Evolutionary conservation across 2,113 vertebrate species (phyloP), one percentile per base, ranked within the genome.

Genomic region (Pungitius pungitius): DNA sequence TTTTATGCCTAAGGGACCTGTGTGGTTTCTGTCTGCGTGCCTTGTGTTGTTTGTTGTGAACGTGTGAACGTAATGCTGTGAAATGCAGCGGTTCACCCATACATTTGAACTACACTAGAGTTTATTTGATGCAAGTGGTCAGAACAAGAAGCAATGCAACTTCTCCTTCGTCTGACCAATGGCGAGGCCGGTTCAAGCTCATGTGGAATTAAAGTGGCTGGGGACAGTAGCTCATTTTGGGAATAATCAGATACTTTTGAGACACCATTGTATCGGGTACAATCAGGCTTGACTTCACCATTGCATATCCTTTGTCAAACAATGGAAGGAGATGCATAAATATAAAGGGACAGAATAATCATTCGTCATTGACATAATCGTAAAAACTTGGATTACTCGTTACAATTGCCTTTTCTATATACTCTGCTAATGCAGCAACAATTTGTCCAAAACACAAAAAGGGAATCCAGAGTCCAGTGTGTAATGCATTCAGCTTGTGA

Each of bases 151-250:
- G 20, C 9, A 1, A 4, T 71, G 22, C 57, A 26, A 51, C 61
- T 56, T 57, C 71, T 71, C 24, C 52, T 54, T 47, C 76, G 63
- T 42, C 42, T 1, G 17, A 43, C 52, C 64, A 73, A 69, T 84
- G 47, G 69, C 63, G n/a, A 27, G 52, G 18, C 26, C 63, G 45
- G 55, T 70, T 74, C 35, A 69, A 26, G 40, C 40, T 45, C 73
- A 22, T 73, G 27, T 60, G 39, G 63, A 58, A 80, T 80, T 77
- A 76, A 77, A 80, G 63, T 73, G 73, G 62, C 40, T 14, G 30
- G 62, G 56, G 43, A 39, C 42, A 52, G 26, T 22, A 37, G 65
- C 35, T 70, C 66, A 74, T 77, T 77, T 74, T 42, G 62, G 61
- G 30, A 42, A 15, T 55, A 45, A 57, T 69, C 35, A 52, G 63